Percentiles rank a stretch among this genome's conserved stretches.
phyloP scores from a whole-genome alignment of 1,140 invertebrate species.

The Spodoptera frugiperda region DNA sequence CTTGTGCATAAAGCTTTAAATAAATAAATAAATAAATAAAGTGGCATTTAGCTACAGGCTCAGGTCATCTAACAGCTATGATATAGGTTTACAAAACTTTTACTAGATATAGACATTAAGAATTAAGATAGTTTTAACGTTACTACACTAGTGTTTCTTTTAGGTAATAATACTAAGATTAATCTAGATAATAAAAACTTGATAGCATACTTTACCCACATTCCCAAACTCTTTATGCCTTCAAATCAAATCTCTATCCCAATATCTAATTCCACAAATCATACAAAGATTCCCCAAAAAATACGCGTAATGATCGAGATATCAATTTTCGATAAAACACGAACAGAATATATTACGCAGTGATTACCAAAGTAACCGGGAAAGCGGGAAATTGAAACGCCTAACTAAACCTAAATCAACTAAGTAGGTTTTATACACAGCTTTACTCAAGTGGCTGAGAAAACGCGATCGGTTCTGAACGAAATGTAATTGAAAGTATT shows the following conservation, averaged over 20 bases:
- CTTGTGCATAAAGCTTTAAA: too few species aligned
- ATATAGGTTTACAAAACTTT: too few species aligned
- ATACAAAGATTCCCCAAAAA: slow-evolving; percentile 7
- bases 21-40: too few species aligned
- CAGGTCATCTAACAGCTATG: too few species aligned
- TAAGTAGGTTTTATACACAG: slow-evolving; percentile 23
- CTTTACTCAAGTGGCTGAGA: slow-evolving; percentile 8
- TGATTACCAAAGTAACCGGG: slow-evolving; percentile 16
- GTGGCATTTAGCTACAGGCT: too few species aligned
- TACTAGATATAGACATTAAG: too few species aligned
- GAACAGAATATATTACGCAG: slow-evolving; percentile 1
- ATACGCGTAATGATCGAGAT: slow-evolving; percentile 11
- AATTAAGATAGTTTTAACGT: too few species aligned
- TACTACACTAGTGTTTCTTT: too few species aligned
- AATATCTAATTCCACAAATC: slow-evolving; percentile 9
- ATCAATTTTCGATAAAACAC: slow-evolving; percentile 18
- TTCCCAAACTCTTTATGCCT: background rate
- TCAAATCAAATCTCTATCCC: too few species aligned
- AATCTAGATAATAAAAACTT: too few species aligned
- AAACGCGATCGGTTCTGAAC: background rate
- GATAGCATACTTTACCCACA: too few species aligned
- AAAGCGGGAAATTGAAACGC: slow-evolving; percentile 21
- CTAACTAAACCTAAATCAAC: background rate
- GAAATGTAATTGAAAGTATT: slow-evolving; percentile 25
- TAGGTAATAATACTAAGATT: too few species aligned